These are phyloP conservation scores for Teleogryllus occipitalis DNA, from an alignment of 1,140 invertebrate species.

Conservation along the genomic window DNA sequence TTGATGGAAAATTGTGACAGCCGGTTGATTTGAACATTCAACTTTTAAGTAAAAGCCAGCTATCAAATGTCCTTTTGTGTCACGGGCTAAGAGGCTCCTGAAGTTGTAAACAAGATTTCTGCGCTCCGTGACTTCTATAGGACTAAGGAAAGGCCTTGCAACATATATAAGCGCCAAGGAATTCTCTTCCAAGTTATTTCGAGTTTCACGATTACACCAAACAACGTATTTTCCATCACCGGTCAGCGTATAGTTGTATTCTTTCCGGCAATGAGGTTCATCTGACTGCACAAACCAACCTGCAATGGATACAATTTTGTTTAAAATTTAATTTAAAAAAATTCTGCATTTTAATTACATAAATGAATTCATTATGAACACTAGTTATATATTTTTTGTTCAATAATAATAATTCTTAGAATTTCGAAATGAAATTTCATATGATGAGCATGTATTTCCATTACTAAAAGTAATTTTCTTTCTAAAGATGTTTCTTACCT, in stretches of 20 bases:
- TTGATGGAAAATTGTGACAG: slow-evolving; percentile 69
- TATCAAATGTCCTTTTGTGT: slow-evolving; percentile 67
- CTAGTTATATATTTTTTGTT: too few relatives aligned
- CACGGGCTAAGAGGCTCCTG: slow-evolving; percentile 66
- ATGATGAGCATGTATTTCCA: too few relatives aligned
- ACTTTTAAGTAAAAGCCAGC: slow-evolving; percentile 78
- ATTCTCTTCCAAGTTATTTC: slow-evolving; percentile 40
- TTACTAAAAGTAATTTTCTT: background rate
- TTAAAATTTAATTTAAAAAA: too few relatives aligned
- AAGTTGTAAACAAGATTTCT: slow-evolving; percentile 84
- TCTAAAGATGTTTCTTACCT: slow-evolving; percentile 41
- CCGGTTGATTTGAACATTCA: slow-evolving; percentile 29
- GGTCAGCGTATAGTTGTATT: slow-evolving; percentile 68
- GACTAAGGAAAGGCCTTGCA: slow-evolving; percentile 66
- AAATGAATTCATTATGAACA: too few relatives aligned
- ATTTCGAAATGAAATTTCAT: too few relatives aligned
- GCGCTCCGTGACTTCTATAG: slow-evolving; percentile 76
- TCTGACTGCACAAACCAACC: slow-evolving; percentile 77
- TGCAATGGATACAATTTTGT: slow-evolving; percentile 26
- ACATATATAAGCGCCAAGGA: slow-evolving; percentile 65
- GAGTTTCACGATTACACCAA: slow-evolving; percentile 67
- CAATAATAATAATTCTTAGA: too few relatives aligned
- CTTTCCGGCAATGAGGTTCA: slow-evolving; percentile 60
- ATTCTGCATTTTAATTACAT: too few relatives aligned
- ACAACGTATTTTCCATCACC: slow-evolving; percentile 59